phyloP scores from a whole-genome alignment of 2,113 vertebrate species.

The Sinocyclocheilus rhinocerous region DNA sequence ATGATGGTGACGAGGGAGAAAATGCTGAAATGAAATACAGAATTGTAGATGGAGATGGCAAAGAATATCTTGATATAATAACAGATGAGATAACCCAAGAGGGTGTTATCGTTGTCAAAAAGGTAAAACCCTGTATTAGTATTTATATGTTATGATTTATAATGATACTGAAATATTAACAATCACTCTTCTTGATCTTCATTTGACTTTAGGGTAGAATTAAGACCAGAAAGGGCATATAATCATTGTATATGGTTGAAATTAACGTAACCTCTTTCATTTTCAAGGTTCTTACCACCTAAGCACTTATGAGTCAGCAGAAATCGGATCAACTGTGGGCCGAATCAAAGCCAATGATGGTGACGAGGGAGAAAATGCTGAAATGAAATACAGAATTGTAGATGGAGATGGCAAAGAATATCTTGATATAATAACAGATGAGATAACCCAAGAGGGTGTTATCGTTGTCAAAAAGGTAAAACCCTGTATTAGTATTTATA shows the following conservation, averaged over 20 bases:
- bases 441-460: constrained; percentile 90
- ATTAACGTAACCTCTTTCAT: constrained; percentile 7
- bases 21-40: constrained; percentile 96
- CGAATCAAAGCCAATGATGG: constrained; percentile 96
- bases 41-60: constrained; percentile 90
- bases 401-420: constrained; percentile 88
- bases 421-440: constrained; percentile 91
- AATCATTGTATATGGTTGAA: neutral
- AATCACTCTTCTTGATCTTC: too few relatives aligned
- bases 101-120: constrained; percentile 90
- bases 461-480: constrained; percentile 90
- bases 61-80: constrained; percentile 87
- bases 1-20: constrained; percentile 89
- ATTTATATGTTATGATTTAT: too few relatives aligned
- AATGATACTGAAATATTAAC: too few relatives aligned
- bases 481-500: too few relatives aligned
- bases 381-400: constrained; percentile 93
- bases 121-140: constrained; percentile 75
- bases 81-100: constrained; percentile 91
- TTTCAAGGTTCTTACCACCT: constrained; percentile 57
- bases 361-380: constrained; percentile 90
- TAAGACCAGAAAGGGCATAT: neutral
- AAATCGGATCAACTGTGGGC: constrained; percentile 91
- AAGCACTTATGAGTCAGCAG: constrained; percentile 81
- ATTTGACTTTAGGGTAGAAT: too few relatives aligned